phyloP scores from a whole-genome alignment of 2,888 invertebrate species.

The Hybos culiciformis region DNA sequence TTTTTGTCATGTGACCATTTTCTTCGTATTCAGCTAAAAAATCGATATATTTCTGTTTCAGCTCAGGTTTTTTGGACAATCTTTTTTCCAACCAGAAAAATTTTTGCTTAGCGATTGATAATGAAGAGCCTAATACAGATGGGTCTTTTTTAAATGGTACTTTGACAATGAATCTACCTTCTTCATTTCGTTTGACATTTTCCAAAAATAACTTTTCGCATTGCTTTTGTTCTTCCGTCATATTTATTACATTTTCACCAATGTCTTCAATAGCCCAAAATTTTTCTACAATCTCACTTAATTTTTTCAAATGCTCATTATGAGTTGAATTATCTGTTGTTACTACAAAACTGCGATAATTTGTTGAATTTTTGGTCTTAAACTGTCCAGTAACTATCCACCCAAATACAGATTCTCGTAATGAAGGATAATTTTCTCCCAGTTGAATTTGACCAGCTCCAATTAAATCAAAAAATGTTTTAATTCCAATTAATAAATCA shows the following conservation, averaged over 20 bases:
- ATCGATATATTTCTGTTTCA: conserved; percentile 5
- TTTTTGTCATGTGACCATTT: conserved; percentile 4
- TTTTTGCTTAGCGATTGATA: neutral
- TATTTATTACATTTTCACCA: neutral
- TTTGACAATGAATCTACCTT: neutral
- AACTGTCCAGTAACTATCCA: neutral
- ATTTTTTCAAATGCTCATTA: no score
- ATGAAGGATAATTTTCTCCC: neutral
- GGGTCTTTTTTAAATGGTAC: neutral
- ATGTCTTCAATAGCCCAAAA: neutral
- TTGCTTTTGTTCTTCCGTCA: neutral
- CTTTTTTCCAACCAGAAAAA: neutral
- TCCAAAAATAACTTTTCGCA: neutral
- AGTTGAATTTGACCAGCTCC: neutral
- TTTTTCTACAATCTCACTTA: neutral
- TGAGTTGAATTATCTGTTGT: neutral
- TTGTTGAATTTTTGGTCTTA: no score
- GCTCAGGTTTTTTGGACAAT: neutral
- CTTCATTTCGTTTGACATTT: neutral
- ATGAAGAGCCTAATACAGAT: neutral
- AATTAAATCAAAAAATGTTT: neutral
- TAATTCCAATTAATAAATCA: neutral
- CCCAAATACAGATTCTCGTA: conserved; percentile 3
- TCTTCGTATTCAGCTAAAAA: conserved; percentile 6
- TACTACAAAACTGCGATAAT: no score